Conservation (phyloP, 1,140 invertebrate genomes). For the Pseudomyrmex flavicornis region DNA sequence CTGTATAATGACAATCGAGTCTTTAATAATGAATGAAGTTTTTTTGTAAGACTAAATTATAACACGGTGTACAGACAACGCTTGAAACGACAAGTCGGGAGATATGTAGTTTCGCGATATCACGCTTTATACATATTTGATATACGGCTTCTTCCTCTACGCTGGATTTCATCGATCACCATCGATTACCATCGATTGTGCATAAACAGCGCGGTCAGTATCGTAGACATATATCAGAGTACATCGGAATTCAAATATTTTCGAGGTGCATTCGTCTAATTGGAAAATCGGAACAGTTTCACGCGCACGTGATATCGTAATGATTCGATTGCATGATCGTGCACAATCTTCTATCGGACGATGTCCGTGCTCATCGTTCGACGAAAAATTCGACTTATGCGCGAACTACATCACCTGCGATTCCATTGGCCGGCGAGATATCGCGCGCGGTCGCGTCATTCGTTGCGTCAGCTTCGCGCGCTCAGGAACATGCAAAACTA, state of each 20-base stretch:
- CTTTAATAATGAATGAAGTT: neutral
- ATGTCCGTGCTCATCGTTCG: conserved; percentile 27
- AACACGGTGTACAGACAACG: too few relatives aligned
- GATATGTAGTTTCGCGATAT: conserved; percentile 22
- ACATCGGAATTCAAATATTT: neutral
- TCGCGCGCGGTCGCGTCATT: conserved; percentile 54
- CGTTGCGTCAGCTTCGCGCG: neutral
- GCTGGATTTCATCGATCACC: neutral
- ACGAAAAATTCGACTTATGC: conserved; percentile 44
- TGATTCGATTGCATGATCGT: neutral
- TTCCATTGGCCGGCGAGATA: conserved; percentile 36
- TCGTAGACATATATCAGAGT: neutral
- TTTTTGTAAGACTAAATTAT: neutral
- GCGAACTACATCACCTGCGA: neutral
- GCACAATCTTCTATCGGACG: neutral
- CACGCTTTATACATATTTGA: conserved; percentile 52
- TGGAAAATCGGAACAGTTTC: neutral
- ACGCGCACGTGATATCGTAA: neutral
- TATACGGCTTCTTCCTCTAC: neutral
- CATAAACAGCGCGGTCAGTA: neutral
- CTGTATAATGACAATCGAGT: too few relatives aligned
- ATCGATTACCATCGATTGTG: conserved; percentile 2
- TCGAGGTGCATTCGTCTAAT: neutral
- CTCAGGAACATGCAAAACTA: neutral
- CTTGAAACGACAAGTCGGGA: neutral